A percentile compares a stretch with the other conserved stretches of the same genome.
Conservation (phyloP, 1,140 invertebrate species). For the Pogonomyrmex barbatus region DNA sequence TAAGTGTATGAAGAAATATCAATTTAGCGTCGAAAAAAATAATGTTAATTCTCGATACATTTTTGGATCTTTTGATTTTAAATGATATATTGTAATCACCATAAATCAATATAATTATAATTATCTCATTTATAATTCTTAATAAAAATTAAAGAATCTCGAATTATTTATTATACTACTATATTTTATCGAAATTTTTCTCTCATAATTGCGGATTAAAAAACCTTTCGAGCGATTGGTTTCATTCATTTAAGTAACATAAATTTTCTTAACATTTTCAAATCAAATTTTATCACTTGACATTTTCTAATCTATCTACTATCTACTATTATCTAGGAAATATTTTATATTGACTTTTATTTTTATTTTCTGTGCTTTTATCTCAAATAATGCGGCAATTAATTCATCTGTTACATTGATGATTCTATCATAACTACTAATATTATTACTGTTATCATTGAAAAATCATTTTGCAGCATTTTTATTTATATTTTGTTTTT, state of each 20-base stretch:
- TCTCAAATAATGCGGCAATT: background rate
- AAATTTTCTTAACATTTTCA: conserved; percentile 4
- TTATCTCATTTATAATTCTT: background rate
- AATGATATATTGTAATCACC: background rate
- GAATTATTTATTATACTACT: background rate
- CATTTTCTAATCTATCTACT: background rate
- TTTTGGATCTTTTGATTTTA: background rate
- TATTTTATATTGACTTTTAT: background rate
- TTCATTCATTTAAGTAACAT: background rate
- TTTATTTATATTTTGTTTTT: background rate
- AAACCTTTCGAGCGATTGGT: background rate
- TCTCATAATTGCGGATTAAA: background rate
- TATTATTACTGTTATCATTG: background rate
- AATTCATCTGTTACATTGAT: background rate
- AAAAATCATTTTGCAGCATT: background rate
- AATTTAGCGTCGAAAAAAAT: background rate
- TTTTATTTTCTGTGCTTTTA: background rate
- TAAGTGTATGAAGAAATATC: background rate
- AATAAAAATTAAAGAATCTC: background rate
- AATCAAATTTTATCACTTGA: background rate
- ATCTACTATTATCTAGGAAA: background rate
- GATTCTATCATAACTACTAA: background rate
- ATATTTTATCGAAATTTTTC: background rate
- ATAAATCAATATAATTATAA: background rate
- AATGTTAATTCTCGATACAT: background rate